Percentiles rank a stretch among this genome's conserved stretches.
Evolutionary conservation across 1,140 invertebrate species (phyloP).

Genomic region (Tetraneura akinire): DNA sequence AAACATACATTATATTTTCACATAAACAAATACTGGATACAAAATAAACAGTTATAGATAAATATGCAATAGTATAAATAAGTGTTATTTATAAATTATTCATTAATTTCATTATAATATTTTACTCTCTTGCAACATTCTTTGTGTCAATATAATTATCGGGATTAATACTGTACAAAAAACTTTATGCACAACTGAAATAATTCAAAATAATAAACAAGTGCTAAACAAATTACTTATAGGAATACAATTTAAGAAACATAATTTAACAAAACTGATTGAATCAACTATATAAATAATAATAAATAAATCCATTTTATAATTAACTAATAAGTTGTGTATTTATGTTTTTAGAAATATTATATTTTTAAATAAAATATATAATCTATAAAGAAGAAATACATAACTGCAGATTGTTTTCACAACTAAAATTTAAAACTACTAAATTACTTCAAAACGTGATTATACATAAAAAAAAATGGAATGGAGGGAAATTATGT

Average conservation of each 20-base stretch:
- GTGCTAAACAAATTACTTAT: not conserved
- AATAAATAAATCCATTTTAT: not conserved
- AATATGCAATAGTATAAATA: constrained; percentile 9
- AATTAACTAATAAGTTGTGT: not conserved
- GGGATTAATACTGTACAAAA: constrained; percentile 20
- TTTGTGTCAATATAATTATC: not conserved
- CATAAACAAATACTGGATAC: not conserved
- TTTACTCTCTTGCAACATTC: not conserved
- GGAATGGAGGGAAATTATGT: constrained; percentile 9
- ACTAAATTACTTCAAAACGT: no score
- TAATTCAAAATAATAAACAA: not conserved
- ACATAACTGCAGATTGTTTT: not conserved
- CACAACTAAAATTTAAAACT: no score
- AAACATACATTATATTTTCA: constrained; percentile 38
- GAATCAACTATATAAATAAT: not conserved
- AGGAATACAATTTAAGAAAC: no score
- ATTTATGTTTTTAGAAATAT: not conserved
- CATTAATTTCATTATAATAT: not conserved
- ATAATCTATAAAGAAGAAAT: not conserved
- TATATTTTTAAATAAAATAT: not conserved
- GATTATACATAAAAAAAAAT: no score
- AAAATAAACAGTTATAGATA: not conserved
- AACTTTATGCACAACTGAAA: not conserved
- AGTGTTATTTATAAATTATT: constrained; percentile 5
- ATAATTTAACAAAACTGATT: not conserved